phyloP scores from a whole-genome alignment of 1,140 invertebrate species.

The Oryctes rhinoceros region DNA sequence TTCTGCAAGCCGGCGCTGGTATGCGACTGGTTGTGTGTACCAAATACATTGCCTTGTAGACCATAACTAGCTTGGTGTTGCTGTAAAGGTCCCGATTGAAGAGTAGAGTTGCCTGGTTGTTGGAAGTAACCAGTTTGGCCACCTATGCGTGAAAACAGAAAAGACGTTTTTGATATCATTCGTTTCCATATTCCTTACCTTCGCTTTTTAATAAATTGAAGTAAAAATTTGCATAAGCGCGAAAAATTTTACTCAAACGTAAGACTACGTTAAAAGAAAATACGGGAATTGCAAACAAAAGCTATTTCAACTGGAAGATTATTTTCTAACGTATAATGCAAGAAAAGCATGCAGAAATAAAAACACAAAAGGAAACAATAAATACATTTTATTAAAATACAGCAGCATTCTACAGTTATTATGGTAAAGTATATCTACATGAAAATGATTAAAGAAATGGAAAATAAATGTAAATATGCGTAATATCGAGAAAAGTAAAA shows the following conservation, averaged over 20 bases:
- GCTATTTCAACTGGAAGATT: neutral
- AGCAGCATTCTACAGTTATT: conserved; percentile 42
- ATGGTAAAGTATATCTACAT: conserved; percentile 41
- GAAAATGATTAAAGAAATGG: conserved; percentile 33
- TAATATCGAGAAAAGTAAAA: neutral
- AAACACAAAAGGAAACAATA: conserved; percentile 18
- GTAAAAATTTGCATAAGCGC: neutral
- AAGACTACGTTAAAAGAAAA: neutral
- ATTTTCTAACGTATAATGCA: neutral
- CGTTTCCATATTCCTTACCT: conserved; percentile 13
- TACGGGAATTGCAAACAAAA: neutral
- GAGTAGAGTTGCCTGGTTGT: conserved; percentile 56
- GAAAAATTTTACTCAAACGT: neutral
- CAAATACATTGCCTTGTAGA: conserved; percentile 58
- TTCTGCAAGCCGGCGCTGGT: conserved; percentile 56
- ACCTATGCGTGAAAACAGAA: conserved; percentile 44
- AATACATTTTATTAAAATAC: conserved; percentile 31
- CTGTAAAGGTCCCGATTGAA: conserved; percentile 55
- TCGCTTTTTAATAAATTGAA: neutral
- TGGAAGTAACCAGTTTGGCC: conserved; percentile 60
- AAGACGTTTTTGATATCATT: conserved; percentile 4
- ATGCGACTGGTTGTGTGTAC: conserved; percentile 57
- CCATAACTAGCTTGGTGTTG: conserved; percentile 59
- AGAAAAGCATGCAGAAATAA: conserved; percentile 11
- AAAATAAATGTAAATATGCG: neutral